Base-by-base conservation (phyloP, 2,113 vertebrate species). In the Tragelaphus strepsiceros region DNA sequence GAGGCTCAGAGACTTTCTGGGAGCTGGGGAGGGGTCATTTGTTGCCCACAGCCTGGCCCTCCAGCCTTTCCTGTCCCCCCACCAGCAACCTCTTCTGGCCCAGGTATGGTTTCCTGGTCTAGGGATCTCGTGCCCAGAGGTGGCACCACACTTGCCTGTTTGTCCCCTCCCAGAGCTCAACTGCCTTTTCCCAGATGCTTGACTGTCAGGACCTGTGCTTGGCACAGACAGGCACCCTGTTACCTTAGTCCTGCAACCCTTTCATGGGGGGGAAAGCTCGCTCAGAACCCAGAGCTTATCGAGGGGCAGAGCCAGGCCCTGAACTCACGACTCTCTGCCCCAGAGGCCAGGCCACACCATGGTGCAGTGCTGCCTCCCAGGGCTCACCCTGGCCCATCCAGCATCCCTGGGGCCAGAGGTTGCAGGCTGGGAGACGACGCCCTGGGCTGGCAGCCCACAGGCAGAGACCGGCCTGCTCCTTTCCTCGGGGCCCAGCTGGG, bases 191-290 rank as follows among this genome's bases (percentile, higher is more conserved):
- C 58, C 51, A 16, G 71, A 15, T 3, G 90, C 78, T 35, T 59
- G 84, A 62, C 51, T 35, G 30, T 91, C 90, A 87, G 90, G 71
- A 21, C 43, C 84, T 58, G 92, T 24, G 46, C 86, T 59, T 14
- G 88, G 62, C 87, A 28, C 28, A 32, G 12, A 30, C 15, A 53
- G 32, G 21, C 6, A 3, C 39, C 82, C 59, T 81, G 32, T 92
- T 28, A 6, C 91, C 26, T 71, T 64, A 14, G 51, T 16, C 49
- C n/a, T 8, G 19, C 35, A 26, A 19, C 49, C 62, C 54, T 51
- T 58, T 61, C 22, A 4, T 0, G 1, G 58, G 1, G 30, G 43
- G 39, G 32, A 51, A 32, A 35, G 21, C 61, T 62, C 3, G 9
- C 64, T n/a, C 9, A 12, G 71, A 16, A 53, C 80, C 49, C 3